phyloP scores from a whole-genome alignment of 2,113 vertebrate genomes.

The Tricholaema leucomelas region DNA sequence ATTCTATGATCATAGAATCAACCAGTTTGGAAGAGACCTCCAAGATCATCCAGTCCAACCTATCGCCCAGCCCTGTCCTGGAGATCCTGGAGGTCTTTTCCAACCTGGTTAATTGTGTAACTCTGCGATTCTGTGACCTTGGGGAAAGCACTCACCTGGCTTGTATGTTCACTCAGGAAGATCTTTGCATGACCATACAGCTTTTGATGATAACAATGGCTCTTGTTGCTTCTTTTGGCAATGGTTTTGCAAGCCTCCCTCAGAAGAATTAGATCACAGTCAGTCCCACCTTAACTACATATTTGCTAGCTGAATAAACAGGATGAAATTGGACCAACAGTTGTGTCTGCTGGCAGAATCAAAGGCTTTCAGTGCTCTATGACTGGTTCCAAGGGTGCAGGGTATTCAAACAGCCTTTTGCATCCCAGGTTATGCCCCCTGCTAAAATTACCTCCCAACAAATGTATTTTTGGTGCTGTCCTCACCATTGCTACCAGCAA shows the following conservation, averaged over 20 bases:
- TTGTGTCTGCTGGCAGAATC: neutral
- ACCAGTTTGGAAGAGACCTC: too few species aligned
- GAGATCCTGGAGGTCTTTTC: too few species aligned
- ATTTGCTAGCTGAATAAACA: slow-evolving; percentile 19
- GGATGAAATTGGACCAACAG: neutral
- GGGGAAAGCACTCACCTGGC: neutral
- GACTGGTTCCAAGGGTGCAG: neutral
- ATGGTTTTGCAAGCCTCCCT: neutral
- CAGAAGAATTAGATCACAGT: slow-evolving; percentile 7
- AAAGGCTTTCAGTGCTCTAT: fast-evolving
- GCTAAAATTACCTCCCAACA: neutral
- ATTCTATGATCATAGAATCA: too few species aligned
- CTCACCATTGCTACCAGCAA: neutral
- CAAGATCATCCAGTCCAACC: too few species aligned
- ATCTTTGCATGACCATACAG: fast-evolving
- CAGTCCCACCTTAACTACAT: slow-evolving; percentile 30
- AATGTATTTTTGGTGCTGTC: neutral
- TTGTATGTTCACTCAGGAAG: neutral
- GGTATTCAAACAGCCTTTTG: neutral
- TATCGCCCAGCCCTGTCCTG: too few species aligned
- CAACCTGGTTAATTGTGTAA: too few species aligned
- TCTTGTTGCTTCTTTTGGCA: neutral
- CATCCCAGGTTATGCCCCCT: neutral
- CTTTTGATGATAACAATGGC: neutral
- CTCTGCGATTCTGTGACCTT: too few species aligned